Evolutionary conservation across 2,113 vertebrate species (phyloP), one percentile per base, ranked within the genome.

Genomic region (Lathamus discolor): DNA sequence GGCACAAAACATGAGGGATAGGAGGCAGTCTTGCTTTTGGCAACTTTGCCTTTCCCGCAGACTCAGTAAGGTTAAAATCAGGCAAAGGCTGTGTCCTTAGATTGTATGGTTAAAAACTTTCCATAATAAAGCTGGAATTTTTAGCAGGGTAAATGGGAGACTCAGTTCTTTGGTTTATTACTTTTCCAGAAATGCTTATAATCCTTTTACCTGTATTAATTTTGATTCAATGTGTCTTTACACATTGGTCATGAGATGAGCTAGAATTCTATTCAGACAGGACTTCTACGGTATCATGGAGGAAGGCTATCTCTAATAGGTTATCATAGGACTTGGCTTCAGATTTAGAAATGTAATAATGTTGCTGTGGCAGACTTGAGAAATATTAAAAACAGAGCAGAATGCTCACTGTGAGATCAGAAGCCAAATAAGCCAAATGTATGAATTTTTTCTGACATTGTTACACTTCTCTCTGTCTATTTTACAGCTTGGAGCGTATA

Each of bases 1-100:
- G 24, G 7, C 13, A 55, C 24, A 55, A 62, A 22, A 12, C 70
- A 17, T 0, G 0, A 37, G 29, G 10, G 11, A 25, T 66, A 33
- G 15, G 37, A 49, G 8, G 9, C 37, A 7, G 7, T 41, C 9
- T 92, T 19, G 12, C 6, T 43, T 17, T 16, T n/a, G 9, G 20
- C 57, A 17, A 75, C 31, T 31, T 70, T 49, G 72, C 29, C 5
- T 2, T 81, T 90, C 33, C 72, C 0, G 3, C 10, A 49, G 35
- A 55, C 2, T 83, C 23, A 66, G 0, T 41, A 51, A 67, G 6
- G 59, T 12, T 63, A 81, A 88, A 92, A 75, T 70, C 18, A 57
- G 25, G 19, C 16, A 74, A 88, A 67, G 27, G 1, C 3, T 37
- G 6, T 54, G 11, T 55, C 27, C 49, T 73, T 68, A 69, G 20